Base-by-base conservation (phyloP, 1,140 invertebrate genomes). In the Atopsyche davidsoni region DNA sequence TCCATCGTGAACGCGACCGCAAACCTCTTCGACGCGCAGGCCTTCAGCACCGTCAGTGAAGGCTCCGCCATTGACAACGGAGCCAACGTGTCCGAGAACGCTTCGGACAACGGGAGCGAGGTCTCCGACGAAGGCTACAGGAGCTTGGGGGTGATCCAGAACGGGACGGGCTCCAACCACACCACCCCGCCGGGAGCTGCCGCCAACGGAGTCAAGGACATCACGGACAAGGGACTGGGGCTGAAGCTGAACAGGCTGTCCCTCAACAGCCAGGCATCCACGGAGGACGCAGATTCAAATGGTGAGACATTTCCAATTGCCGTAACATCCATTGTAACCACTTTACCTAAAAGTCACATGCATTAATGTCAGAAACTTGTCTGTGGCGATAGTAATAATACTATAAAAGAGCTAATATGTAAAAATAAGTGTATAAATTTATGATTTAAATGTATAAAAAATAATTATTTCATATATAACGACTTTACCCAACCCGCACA, bases 51-150 rank as follows among this genome's bases (percentile, higher is more conserved):
- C 38, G 45, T 24, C 11, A 43, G 9, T 23, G 53, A 51, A 44
- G 38, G 53, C 1, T 65, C 67, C 0, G 63, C 61, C 2, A 63
- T 69, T 24, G 67, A 64, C 18, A 64, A 69, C 13, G 67, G 63
- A 7, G 68, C 51, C 10, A 52, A 59, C 41, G 65, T 69, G 42
- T 68, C 69, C 32, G 73, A 78, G 47, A 75, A 81, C 38, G 81
- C 86, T 49, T 87, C 85, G 48, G 88, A 90, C 64, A 89, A 87
- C 57, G 85, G 87, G 2, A 89, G 87, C 46, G 87, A 90, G 64
- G 85, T 90, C 14, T 89, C 87, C 32, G 88, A 92, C 67, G 88
- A 90, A 63, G 88, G 88, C 3, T 92, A 92, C 62, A 79, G 87
- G 60, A 89, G 86, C 61, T 66, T 89, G 55, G 85, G 85, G 4